Conservation (phyloP, 2,888 invertebrate species). For the Gymnosoma rotundatum region DNA sequence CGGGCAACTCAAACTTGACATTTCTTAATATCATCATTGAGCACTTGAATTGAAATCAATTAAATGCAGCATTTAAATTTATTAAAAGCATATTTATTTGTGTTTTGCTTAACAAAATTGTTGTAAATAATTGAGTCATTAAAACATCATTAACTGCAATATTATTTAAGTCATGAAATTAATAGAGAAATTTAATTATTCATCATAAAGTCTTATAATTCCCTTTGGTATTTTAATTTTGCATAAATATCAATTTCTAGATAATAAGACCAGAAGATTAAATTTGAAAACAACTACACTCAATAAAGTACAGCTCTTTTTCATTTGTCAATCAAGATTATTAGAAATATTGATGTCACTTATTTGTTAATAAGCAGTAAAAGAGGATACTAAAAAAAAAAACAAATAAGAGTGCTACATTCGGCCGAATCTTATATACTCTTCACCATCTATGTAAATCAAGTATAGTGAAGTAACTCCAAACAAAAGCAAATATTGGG, state of each 20-base stretch:
- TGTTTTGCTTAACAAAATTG: neutral
- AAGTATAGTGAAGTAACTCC: no score
- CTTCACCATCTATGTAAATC: no score
- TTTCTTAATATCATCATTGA: slow-evolving; percentile 2
- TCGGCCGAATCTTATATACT: no score
- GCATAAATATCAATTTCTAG: neutral
- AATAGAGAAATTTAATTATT: slow-evolving; percentile 19
- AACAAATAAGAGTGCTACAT: neutral
- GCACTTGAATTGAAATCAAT: slow-evolving; percentile 18
- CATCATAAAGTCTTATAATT: neutral
- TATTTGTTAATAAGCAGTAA: neutral
- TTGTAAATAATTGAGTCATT: slow-evolving; percentile 10
- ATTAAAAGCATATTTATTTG: neutral
- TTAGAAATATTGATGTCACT: neutral
- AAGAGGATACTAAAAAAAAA: neutral
- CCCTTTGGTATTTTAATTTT: neutral
- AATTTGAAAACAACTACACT: neutral
- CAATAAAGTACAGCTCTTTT: neutral
- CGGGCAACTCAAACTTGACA: slow-evolving; percentile 4
- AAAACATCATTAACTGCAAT: slow-evolving; percentile 9
- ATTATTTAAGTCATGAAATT: neutral
- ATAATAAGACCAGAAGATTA: slow-evolving; percentile 1
- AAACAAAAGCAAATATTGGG: no score
- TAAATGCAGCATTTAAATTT: slow-evolving; percentile 4
- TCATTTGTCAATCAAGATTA: neutral